These are phyloP conservation scores for Apis florea DNA, from an alignment of 1,140 invertebrate genomes.

Conservation along the genomic window DNA sequence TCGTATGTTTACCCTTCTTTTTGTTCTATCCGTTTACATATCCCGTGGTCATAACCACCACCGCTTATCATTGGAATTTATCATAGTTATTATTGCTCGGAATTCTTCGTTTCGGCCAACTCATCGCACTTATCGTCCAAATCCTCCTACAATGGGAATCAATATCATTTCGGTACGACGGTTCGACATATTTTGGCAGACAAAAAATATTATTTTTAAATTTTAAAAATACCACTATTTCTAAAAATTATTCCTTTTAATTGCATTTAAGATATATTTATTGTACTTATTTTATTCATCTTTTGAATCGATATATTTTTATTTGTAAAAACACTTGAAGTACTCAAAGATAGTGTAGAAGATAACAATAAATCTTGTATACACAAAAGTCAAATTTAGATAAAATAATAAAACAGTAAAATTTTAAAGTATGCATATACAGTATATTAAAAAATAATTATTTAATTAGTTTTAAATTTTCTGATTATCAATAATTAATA, in stretches of 20 bases:
- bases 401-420: background rate
- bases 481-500: background rate
- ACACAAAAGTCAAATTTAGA: background rate
- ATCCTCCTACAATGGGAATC: slow-evolving; percentile 79
- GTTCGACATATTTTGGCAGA: background rate
- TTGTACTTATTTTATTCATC: background rate
- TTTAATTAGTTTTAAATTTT: background rate
- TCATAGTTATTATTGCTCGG: slow-evolving; percentile 34
- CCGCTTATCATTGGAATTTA: slow-evolving; percentile 26
- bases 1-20: slow-evolving; percentile 16
- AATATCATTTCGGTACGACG: slow-evolving; percentile 15
- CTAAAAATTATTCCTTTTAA: background rate
- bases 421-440: background rate
- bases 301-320: too few relatives aligned
- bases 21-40: slow-evolving; percentile 17
- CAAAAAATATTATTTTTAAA: too few relatives aligned
- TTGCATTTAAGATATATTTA: background rate
- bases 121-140: slow-evolving; percentile 83
- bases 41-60: slow-evolving; percentile 3
- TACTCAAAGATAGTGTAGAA: background rate
- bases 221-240: background rate
- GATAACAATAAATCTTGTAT: background rate
- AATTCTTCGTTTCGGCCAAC: slow-evolving; percentile 73
- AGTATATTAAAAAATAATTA: too few relatives aligned
- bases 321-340: too few relatives aligned